Conservation (phyloP, 2,113 vertebrate genomes). For the Smithornis capensis region DNA sequence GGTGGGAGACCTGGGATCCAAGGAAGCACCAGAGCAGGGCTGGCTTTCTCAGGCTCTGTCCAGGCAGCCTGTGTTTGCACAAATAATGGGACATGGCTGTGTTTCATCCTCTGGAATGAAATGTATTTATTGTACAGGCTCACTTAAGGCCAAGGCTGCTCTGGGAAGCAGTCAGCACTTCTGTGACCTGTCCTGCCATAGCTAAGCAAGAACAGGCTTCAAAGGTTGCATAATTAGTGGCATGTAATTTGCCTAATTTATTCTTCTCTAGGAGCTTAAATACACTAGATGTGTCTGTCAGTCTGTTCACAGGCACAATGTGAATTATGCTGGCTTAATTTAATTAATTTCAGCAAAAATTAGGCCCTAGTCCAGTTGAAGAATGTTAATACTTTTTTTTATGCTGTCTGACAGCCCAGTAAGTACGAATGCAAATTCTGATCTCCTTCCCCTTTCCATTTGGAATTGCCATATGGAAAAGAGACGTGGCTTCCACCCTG, state of each 20-base stretch:
- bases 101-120: neutral
- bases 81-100: neutral
- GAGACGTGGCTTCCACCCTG: neutral
- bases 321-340: neutral
- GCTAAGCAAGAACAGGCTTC: neutral
- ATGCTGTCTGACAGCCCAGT: neutral
- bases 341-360: neutral
- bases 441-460: neutral
- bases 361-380: neutral
- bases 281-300: neutral
- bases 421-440: neutral
- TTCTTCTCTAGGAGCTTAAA: neutral
- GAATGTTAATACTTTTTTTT: neutral
- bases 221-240: neutral
- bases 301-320: neutral
- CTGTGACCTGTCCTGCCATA: neutral
- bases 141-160: neutral
- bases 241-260: neutral
- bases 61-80: neutral
- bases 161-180: conserved; percentile 11
- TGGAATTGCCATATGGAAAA: neutral
- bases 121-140: neutral
- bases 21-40: neutral
- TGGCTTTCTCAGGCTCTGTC: neutral
- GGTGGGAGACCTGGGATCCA: neutral